Evolutionary conservation across 2,113 vertebrate genomes (phyloP).

Genomic region (Ornithorhynchus anatinus): DNA sequence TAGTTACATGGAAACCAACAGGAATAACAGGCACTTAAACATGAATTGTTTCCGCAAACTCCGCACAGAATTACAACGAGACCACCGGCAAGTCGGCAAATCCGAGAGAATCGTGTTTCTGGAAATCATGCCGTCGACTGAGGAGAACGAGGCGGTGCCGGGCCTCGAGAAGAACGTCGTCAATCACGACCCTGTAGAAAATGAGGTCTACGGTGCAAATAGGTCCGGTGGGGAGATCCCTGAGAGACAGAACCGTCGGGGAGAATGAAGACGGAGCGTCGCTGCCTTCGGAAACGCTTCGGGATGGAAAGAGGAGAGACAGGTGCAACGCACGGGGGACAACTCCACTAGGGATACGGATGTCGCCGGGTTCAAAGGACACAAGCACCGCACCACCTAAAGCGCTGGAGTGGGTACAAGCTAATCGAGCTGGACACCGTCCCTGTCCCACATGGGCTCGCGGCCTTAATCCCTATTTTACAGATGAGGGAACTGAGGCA

Average conservation of each 20-base stretch:
- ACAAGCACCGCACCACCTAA: too few species aligned
- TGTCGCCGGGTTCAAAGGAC: too few species aligned
- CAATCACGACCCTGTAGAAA: slow-evolving; percentile 21
- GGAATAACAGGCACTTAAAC: slow-evolving; percentile 14
- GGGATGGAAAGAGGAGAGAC: slow-evolving; percentile 20
- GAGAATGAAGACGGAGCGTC: slow-evolving; percentile 58
- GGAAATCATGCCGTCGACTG: slow-evolving; percentile 46
- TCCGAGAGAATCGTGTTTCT: not conserved
- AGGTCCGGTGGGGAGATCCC: not conserved
- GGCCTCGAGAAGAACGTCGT: slow-evolving; percentile 1
- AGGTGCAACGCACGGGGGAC: not conserved
- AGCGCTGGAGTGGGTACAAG: too few species aligned
- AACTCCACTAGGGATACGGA: too few species aligned
- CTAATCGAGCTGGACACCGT: too few species aligned
- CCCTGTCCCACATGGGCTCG: too few species aligned
- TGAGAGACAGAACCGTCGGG: slow-evolving; percentile 30
- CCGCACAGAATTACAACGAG: not conserved
- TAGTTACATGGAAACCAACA: not conserved
- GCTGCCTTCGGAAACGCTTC: slow-evolving; percentile 12
- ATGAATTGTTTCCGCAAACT: slow-evolving; percentile 35
- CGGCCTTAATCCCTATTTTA: too few species aligned
- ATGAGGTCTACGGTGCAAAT: slow-evolving; percentile 48
- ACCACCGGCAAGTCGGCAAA: slow-evolving; percentile 37
- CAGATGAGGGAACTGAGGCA: too few species aligned
- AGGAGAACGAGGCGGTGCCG: slow-evolving; percentile 46